Percentiles rank a stretch among this genome's conserved stretches.
phyloP scores from a whole-genome alignment of 2,113 vertebrate genomes.

The Caranx ignobilis region DNA sequence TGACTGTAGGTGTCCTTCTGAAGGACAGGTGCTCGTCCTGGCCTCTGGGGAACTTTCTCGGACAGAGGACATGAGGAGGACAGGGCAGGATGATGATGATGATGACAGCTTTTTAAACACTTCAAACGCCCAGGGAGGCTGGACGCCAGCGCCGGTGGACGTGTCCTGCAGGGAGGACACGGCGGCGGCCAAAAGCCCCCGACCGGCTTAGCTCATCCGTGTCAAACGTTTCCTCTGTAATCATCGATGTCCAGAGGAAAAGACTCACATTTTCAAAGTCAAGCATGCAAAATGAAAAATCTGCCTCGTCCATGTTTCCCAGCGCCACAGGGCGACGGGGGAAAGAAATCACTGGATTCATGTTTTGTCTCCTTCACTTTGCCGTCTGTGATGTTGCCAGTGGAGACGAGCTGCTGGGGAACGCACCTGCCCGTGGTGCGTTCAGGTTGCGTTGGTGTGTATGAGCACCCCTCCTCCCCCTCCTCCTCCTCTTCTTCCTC shows the following conservation, averaged over 20 bases:
- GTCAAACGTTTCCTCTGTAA: conserved; percentile 27
- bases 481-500: neutral
- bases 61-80: conserved; percentile 50
- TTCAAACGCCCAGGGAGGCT: conserved; percentile 24
- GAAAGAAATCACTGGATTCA: conserved; percentile 1
- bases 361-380: conserved; percentile 18
- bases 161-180: conserved; percentile 22
- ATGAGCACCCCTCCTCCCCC: neutral
- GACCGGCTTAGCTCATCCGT: neutral
- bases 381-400: conserved; percentile 12
- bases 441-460: neutral
- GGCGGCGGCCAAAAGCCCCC: neutral
- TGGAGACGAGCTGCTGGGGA: conserved; percentile 14
- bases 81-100: conserved; percentile 27
- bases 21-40: conserved; percentile 56
- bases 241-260: conserved; percentile 18
- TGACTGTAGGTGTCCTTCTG: conserved; percentile 39
- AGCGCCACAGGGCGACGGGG: neutral
- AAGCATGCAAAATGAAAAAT: conserved; percentile 28
- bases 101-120: conserved; percentile 49
- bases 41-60: conserved; percentile 24
- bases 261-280: conserved; percentile 46
- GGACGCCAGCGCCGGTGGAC: neutral
- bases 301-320: neutral
- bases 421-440: neutral